A percentile compares a stretch with the other conserved stretches of the same genome.
These are phyloP conservation scores for cat (Felis catus) DNA, from an alignment of 2,113 vertebrate species.

Conservation along the genomic window DNA sequence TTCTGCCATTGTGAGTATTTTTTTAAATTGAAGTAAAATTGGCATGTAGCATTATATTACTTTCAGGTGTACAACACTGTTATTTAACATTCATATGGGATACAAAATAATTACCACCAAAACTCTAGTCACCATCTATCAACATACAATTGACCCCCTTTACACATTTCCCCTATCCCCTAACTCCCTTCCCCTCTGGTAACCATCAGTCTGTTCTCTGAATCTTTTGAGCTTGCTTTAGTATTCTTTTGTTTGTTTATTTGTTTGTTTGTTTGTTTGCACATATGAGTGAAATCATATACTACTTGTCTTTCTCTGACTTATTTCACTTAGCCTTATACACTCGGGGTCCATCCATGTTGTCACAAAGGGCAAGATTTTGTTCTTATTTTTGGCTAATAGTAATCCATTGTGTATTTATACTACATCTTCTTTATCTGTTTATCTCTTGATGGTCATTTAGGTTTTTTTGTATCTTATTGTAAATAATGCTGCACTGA, in stretches of 20 bases:
- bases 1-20: constrained; percentile 12
- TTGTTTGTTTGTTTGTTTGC: not conserved
- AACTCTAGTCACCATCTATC: not conserved
- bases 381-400: not conserved
- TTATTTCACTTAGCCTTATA: not conserved
- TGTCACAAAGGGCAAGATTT: not conserved
- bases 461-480: not conserved
- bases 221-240: not conserved
- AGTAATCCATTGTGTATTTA: not conserved
- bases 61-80: not conserved
- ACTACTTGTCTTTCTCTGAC: not conserved
- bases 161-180: not conserved
- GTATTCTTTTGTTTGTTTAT: not conserved
- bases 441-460: not conserved
- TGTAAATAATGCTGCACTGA: not conserved
- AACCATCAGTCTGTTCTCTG: not conserved
- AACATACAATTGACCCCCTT: not conserved
- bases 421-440: not conserved
- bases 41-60: not conserved
- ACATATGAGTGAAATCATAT: not conserved
- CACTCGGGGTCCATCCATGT: not conserved
- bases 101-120: not conserved
- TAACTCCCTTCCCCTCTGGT: not conserved
- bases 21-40: not conserved
- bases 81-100: not conserved